These are phyloP conservation scores for Lepidurus apus DNA, from an alignment of 1,140 invertebrate genomes.

Conservation along the genomic window DNA sequence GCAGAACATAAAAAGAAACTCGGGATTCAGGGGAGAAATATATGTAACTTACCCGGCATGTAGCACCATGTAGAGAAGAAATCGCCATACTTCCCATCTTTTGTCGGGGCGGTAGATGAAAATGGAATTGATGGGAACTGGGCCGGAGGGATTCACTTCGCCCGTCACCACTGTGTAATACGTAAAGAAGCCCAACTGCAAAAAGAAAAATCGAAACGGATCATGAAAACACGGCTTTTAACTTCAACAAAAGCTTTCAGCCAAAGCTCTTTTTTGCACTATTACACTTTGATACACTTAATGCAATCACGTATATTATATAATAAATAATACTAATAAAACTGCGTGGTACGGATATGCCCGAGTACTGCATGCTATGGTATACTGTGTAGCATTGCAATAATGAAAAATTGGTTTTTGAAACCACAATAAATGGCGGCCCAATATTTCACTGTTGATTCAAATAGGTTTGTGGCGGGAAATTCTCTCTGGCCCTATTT, in stretches of 20 bases:
- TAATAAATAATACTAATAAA: too few relatives aligned
- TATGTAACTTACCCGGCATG: constrained; percentile 72
- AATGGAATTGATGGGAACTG: constrained; percentile 83
- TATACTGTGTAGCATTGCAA: too few relatives aligned
- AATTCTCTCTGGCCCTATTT: too few relatives aligned
- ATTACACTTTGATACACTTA: background rate
- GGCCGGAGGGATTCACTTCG: constrained; percentile 75
- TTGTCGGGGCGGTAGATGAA: constrained; percentile 92
- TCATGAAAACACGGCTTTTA: background rate
- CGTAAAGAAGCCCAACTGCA: constrained; percentile 83
- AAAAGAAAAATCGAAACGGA: constrained; percentile 39
- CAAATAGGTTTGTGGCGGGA: too few relatives aligned
- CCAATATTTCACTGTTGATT: too few relatives aligned
- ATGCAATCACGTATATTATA: background rate
- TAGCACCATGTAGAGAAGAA: constrained; percentile 89
- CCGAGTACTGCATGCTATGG: too few relatives aligned
- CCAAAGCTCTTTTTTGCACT: too few relatives aligned
- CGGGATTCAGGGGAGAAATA: constrained; percentile 12
- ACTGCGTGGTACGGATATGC: too few relatives aligned
- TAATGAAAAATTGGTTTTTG: too few relatives aligned
- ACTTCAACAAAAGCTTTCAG: too few relatives aligned
- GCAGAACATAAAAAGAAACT: background rate
- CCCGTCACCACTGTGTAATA: constrained; percentile 80
- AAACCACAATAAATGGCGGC: too few relatives aligned
- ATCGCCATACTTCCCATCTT: constrained; percentile 85